phyloP scores from a whole-genome alignment of 1,140 invertebrate species.

The Megalonaias nervosa region DNA sequence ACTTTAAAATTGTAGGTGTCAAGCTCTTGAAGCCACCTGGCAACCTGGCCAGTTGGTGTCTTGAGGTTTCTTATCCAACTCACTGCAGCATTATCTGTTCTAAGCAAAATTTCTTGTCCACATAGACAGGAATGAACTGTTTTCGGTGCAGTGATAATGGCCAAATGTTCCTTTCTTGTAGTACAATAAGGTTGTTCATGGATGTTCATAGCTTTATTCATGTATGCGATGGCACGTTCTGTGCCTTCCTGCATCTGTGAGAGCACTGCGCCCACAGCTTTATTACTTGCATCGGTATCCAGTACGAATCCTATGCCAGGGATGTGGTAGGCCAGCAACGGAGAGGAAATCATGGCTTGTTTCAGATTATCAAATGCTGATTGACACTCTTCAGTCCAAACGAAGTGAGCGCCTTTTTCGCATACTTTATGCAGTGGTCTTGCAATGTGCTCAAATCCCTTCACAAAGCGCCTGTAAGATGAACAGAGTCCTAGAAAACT shows the following conservation, averaged over 20 bases:
- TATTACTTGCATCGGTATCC: constrained; percentile 43
- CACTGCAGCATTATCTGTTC: constrained; percentile 53
- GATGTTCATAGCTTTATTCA: constrained; percentile 33
- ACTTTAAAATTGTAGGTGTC: too few species aligned
- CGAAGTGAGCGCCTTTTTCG: constrained; percentile 24
- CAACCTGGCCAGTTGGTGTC: too few species aligned
- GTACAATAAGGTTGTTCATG: constrained; percentile 72
- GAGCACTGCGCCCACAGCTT: constrained; percentile 49
- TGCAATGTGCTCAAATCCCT: constrained; percentile 31
- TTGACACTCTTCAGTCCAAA: constrained; percentile 33
- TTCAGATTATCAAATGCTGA: constrained; percentile 41
- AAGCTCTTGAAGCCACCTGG: too few species aligned
- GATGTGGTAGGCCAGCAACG: constrained; percentile 28
- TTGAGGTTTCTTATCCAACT: too few species aligned
- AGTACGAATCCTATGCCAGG: constrained; percentile 35
- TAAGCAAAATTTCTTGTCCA: constrained; percentile 43
- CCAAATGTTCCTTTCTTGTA: constrained; percentile 45
- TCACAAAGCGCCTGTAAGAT: constrained; percentile 27
- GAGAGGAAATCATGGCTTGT: constrained; percentile 21
- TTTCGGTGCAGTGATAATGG: constrained; percentile 31
- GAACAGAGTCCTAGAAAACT: constrained; percentile 34
- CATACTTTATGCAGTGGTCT: constrained; percentile 28
- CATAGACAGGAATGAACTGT: constrained; percentile 37
- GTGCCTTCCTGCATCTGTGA: constrained; percentile 45
- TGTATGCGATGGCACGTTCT: constrained; percentile 46